Conservation (phyloP, 2,113 vertebrate genomes). For the Limnothrissa miodon region DNA sequence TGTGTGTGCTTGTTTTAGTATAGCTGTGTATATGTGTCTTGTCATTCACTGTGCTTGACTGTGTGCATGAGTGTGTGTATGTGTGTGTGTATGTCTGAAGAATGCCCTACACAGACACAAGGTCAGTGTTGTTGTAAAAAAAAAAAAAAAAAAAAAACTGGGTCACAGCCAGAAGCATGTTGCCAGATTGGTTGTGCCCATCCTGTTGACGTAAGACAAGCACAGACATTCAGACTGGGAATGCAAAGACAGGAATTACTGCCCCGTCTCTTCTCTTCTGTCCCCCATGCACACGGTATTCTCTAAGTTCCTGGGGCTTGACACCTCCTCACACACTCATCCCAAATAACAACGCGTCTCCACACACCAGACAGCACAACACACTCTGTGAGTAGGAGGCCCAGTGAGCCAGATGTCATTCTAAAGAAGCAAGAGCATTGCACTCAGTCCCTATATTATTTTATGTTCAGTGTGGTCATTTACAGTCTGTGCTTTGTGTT, state of each 20-base stretch:
- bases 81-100: slow-evolving; percentile 26
- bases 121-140: slow-evolving; percentile 36
- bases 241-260: slow-evolving; percentile 42
- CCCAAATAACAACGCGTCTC: neutral
- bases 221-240: slow-evolving; percentile 35
- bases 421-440: neutral
- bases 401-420: neutral
- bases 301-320: neutral
- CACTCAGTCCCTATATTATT: neutral
- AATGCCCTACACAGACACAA: slow-evolving; percentile 38
- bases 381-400: neutral
- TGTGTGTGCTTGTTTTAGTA: slow-evolving; percentile 4
- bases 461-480: neutral
- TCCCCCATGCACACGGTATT: neutral
- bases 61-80: slow-evolving; percentile 33
- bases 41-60: slow-evolving; percentile 5
- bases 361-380: neutral
- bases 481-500: neutral
- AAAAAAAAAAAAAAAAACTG: slow-evolving; percentile 25
- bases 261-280: slow-evolving; percentile 12
- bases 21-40: neutral
- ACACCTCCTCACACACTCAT: neutral
- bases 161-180: slow-evolving; percentile 50
- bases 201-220: slow-evolving; percentile 41
- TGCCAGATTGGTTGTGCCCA: slow-evolving; percentile 47